Percentiles rank a stretch among this genome's conserved stretches.
phyloP scores from a whole-genome alignment of 2,888 invertebrate species.

The Apotomis betuletana region DNA sequence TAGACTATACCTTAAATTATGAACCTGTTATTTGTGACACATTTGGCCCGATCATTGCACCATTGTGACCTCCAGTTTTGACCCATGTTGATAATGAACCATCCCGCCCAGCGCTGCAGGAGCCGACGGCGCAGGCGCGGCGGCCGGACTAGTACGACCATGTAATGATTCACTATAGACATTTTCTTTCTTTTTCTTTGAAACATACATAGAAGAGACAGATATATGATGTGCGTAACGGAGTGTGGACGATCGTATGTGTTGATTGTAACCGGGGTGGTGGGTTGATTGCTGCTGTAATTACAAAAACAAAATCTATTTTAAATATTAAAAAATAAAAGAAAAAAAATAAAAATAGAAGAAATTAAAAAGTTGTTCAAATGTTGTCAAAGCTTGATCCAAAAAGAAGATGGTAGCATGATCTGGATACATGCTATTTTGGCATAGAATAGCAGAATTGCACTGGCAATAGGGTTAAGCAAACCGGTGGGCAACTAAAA shows the following conservation, averaged over 20 bases:
- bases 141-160: slow-evolving; percentile 68
- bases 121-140: slow-evolving; percentile 63
- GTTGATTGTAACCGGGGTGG: slow-evolving; percentile 63
- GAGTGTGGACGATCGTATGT: slow-evolving; percentile 80
- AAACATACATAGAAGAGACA: slow-evolving; percentile 71
- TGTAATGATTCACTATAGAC: slow-evolving; percentile 79
- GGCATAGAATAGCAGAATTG: too few species aligned
- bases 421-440: too few species aligned
- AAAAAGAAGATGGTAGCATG: too few species aligned
- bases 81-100: slow-evolving; percentile 57
- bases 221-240: slow-evolving; percentile 81
- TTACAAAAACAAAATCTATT: not conserved
- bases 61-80: slow-evolving; percentile 29
- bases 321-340: not conserved
- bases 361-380: too few species aligned
- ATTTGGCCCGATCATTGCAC: not conserved
- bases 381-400: too few species aligned
- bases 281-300: slow-evolving; percentile 32
- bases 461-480: too few species aligned
- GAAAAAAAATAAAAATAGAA: too few species aligned
- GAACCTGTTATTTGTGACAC: not conserved
- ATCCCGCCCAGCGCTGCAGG: slow-evolving; percentile 60
- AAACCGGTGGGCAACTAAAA: too few species aligned
- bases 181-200: slow-evolving; percentile 74
- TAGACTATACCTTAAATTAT: too few species aligned